Evolutionary conservation across 53 echinoderm and acorn worm species (phyloP), one percentile per base, ranked within the genome.

Genomic region (Patiria pectinifera): DNA sequence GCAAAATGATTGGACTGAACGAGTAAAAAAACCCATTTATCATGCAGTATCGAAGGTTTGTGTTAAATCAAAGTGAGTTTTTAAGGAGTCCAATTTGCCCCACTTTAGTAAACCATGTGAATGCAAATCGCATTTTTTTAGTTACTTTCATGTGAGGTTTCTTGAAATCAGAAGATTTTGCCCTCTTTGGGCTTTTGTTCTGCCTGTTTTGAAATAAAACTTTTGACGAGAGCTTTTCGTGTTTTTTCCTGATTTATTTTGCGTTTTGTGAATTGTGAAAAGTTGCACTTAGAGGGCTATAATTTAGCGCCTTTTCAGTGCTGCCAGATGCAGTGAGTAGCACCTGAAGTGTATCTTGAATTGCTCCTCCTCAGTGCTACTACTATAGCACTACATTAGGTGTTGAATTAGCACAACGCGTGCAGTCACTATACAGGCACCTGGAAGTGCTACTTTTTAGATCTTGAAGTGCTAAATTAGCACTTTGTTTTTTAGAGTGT

Each of bases 341-440:
- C 84, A 62, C 84, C 62, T 84, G 23, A 84, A 84, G 84, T 84
- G 84, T 18, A 62, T 2, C 43, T 13, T 48, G 6, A 2, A 16
- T 63, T 24, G 62, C 84, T 62, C 35, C 9, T 84, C 18, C 62
- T 23, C 10, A 25, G 84, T 84, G 84, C 84, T 84, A 43, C 16
- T 43, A 23, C 4, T 63, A 43, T 84, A 84, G 63, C 84, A 84
- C 84, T 2, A 22, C 61, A 7, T 23, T 62, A 6, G 13, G 84
- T 84, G 84, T 35, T 66, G 62, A 84, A 62, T 84, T 3, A 84
- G 63, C 66, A 84, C 84, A 62, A 12, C 84, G 43, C 2, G 84
- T 62, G 84, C 84, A 84, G 84, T 84, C 84, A 84, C 84, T 84
- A 84, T 84, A 84, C 84, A 63, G 26, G 84, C 84, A n/a, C n/a